Evolutionary conservation across 1,140 invertebrate genomes (phyloP), one percentile per base, ranked within the genome.

Genomic region (Hermatobates lingyangjiaoensis): DNA sequence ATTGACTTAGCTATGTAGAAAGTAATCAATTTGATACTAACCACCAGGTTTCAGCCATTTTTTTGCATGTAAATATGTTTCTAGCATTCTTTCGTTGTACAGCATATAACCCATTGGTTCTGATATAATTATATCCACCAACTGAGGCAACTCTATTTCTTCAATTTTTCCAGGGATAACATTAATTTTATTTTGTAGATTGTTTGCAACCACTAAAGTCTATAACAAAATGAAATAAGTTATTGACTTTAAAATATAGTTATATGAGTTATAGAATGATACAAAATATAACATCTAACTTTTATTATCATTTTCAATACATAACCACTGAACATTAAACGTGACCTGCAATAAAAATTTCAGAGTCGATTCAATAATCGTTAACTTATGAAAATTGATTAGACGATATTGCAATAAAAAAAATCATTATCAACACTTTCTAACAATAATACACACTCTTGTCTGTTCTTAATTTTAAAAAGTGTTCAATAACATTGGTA

Each of bases 31-130:
- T n/a, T n/a, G 1, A 47, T 48, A 52, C 51, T 60, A 62, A 73
- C 89, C 91, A 64, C 80, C 80, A 45, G 88, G 83, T 69, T 82
- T 83, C 14, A 99, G 72, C 89, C 92, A 99, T 64, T 98, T 98
- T 63, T 97, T 95, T 2, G 94, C 93, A 71, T 98, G 93, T 42
- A 99, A 70, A 71, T 94, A 99, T 3, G 92, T 96, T 71, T 99
- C 95, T 54, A 99, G 70, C 95, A 99, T 99, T 57, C 95, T 74
- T 69, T 99, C 95, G 70, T 99, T 99, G 63, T 96, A 96, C 12
- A 99, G 70, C 95, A 98, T 98, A 62, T 98, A 98, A 25, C 95
- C 95, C 95, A 98, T 98, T 0, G 95, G 95, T 69, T 99, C 95
- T 7, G 92, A 97, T 54, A 99, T 92, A 60, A 98, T 96, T 26